Conservation (phyloP, 2,888 invertebrate genomes). For the Synanthedon formicaeformis region DNA sequence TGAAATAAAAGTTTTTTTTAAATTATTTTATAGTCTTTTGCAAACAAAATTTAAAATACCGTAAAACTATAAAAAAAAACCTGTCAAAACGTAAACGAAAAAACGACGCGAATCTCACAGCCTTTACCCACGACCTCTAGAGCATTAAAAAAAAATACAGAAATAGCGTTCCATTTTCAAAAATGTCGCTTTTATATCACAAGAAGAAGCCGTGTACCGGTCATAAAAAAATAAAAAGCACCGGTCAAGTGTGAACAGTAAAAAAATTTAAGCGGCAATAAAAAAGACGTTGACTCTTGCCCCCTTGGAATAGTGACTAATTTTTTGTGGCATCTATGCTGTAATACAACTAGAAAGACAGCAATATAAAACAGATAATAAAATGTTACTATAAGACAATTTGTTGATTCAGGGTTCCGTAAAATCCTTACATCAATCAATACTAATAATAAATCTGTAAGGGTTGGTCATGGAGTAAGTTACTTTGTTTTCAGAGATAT, state of each 20-base stretch:
- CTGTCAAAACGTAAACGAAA: too few relatives aligned
- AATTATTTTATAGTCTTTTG: too few relatives aligned
- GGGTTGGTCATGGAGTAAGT: too few relatives aligned
- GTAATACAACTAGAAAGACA: conserved; percentile 2
- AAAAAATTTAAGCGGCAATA: conserved; percentile 16
- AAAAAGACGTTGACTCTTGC: conserved; percentile 7
- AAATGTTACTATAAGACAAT: conserved; percentile 4
- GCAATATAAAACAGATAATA: conserved; percentile 18
- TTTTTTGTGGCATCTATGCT: neutral
- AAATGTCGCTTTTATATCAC: conserved; percentile 4
- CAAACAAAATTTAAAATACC: too few relatives aligned
- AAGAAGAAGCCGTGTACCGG: conserved; percentile 10
- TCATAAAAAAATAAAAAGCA: conserved; percentile 16
- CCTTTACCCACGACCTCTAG: neutral
- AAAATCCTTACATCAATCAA: too few relatives aligned
- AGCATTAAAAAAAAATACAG: neutral
- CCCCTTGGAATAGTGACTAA: neutral
- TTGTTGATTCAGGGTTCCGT: too few relatives aligned
- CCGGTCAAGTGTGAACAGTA: conserved; percentile 21
- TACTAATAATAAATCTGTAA: too few relatives aligned
- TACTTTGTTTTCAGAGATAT: too few relatives aligned
- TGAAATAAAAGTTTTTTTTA: too few relatives aligned
- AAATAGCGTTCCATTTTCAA: neutral
- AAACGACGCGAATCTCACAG: too few relatives aligned
- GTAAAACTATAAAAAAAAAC: too few relatives aligned